A percentile compares a stretch with the other conserved stretches of the same genome.
Evolutionary conservation across 2,113 vertebrate species (phyloP).

Genomic region (Siniperca knerii): DNA sequence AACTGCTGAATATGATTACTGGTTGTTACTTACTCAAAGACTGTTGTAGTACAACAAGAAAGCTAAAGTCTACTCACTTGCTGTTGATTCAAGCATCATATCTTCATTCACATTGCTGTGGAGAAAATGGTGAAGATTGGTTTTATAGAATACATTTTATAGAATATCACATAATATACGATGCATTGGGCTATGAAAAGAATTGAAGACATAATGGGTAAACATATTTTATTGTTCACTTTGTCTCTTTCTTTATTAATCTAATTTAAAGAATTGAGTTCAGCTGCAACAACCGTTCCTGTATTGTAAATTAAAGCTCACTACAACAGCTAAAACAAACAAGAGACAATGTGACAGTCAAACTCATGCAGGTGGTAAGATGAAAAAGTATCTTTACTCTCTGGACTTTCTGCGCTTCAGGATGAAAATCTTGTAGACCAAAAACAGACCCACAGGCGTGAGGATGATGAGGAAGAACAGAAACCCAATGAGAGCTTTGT

Average conservation of each 20-base stretch:
- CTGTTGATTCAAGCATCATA: not conserved
- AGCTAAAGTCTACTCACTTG: conserved; percentile 2
- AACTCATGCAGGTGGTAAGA: not conserved
- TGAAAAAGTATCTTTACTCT: conserved; percentile 76
- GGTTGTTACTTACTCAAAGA: not conserved
- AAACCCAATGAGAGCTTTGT: conserved; percentile 84
- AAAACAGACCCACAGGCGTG: conserved; percentile 86
- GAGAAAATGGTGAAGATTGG: not conserved
- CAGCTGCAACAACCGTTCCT: not conserved
- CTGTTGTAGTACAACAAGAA: no score
- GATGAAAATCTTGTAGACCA: conserved; percentile 93
- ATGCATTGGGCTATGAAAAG: not conserved
- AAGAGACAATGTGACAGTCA: not conserved
- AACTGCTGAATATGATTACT: not conserved
- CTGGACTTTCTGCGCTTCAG: conserved; percentile 82
- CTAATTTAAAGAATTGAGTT: not conserved
- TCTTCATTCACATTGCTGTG: conserved; percentile 1
- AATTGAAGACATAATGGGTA: not conserved
- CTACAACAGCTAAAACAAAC: not conserved
- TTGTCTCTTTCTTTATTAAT: not conserved
- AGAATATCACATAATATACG: not conserved
- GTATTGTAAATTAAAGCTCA: not conserved
- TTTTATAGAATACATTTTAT: not conserved
- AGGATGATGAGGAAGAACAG: conserved; percentile 84
- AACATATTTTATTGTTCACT: not conserved